Base-by-base conservation (phyloP, 1,140 invertebrate genomes). In the Latrodectus geometricus region DNA sequence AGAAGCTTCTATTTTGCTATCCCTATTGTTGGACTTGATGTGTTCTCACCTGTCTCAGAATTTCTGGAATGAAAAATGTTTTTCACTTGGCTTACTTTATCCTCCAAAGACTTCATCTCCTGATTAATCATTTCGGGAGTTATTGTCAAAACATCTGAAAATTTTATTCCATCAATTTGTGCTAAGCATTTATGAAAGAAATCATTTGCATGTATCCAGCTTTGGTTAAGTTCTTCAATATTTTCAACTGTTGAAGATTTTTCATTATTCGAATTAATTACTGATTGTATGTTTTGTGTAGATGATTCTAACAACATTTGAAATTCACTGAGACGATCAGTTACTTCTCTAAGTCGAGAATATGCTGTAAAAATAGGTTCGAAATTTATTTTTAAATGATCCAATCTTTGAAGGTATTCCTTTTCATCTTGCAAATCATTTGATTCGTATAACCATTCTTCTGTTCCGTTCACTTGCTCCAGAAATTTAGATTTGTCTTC, bases 401-500 rank as follows among this genome's bases (percentile, higher is more conserved):
- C 66, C 66, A 80, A 23, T 11, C 35, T 50, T 23, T 49, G n/a
- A 4, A n/a, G 23, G 70, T 54, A 80, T 23, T 80, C 78, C n/a
- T 15, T 35, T 70, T 70, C 68, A 61, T 61, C 54, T 70, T 70
- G n/a, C 15, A 8, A 9, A 15, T 74, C 17, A 66, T 83, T 72
- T 11, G 15, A 65, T 8, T 83, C 81, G 21, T 83, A 83, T 17
- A 83, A 15, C 81, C 81, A 83, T 1, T 15, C 20, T 52, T 83
- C 72, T 17, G 72, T 52, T 17, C 75, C 61, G 21, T 75, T 66
- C 14, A 83, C 50, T 20, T n/a, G 17, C 21, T n/a, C 0, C 7
- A 66, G 4, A 9, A 83, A 52, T 15, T 50, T 21, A 8, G 20
- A 65, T 21, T 21, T 49, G 15, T 75, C 35, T 15, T 50, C 35